Evolutionary conservation across 2,888 invertebrate species (phyloP), one percentile per base, ranked within the genome.

Genomic region (Prosopocoilus inquinatus): DNA sequence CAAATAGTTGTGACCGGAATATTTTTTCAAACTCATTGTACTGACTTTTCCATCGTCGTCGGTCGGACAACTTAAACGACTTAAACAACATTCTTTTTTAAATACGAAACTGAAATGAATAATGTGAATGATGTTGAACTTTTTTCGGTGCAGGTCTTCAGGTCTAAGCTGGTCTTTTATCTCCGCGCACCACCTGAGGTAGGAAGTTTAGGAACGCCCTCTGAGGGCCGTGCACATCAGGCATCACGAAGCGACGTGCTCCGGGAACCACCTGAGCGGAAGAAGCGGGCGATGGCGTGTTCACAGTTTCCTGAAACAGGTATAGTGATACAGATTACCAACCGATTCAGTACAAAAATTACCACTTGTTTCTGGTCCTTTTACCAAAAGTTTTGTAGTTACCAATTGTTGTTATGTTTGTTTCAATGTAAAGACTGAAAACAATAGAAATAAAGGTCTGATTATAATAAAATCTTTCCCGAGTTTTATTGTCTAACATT

Each of bases 361-460:
- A 12, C 15, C 39, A 34, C 15, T 39, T 53, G 53, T 53, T 47
- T 52, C 52, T 52, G 53, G 53, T 39, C 46, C 39, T 28, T 53
- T 41, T 53, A 47, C 50, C 46, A 47, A 47, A 33, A 32, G 36
- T 50, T 55, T 50, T 43, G 45, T 55, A 49, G 55, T 55, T 55
- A 55, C 50, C 55, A 36, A 55, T 36, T 50, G 55, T 52, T 46
- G 52, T 55, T 55, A 55, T 35, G 55, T 55, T 55, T 38, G 38
- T 38, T 38, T 41, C 13, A 9, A 50, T 55, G 50, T 46, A 45
- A 55, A 55, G 55, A 55, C 55, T 55, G 55, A 55, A 50, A 38
- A 47, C 45, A 50, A 50, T 55, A 55, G 50, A 55, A 50, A 55
- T 55, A 55, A 55, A 55, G 46, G 50, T 50, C 50, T 55, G 36